phyloP scores from a whole-genome alignment of 2,113 vertebrate species.

The Balaenoptera acutorostrata region DNA sequence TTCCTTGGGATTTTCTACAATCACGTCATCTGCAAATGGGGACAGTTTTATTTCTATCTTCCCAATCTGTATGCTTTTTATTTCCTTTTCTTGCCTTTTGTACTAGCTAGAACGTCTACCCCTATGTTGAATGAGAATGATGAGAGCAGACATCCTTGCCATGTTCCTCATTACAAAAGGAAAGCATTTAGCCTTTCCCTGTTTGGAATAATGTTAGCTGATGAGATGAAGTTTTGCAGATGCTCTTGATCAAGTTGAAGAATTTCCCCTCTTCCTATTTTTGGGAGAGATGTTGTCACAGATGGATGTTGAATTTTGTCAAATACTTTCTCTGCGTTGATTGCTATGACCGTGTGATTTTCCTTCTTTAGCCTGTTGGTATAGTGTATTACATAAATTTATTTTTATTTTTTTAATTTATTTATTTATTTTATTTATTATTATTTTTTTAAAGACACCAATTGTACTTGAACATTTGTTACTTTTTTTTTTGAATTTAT shows the following conservation, averaged over 20 bases:
- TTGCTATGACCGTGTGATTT: not conserved
- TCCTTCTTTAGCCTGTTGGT: not conserved
- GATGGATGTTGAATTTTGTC: not conserved
- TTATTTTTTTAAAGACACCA: too few species aligned
- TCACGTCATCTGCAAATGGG: not conserved
- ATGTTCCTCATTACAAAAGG: not conserved
- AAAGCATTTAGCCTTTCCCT: not conserved
- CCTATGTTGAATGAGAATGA: not conserved
- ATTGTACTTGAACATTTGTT: too few species aligned
- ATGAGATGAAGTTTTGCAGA: not conserved
- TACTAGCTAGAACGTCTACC: fast-evolving
- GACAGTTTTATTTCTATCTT: not conserved
- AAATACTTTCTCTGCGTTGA: not conserved
- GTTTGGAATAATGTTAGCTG: not conserved
- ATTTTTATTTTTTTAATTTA: not conserved
- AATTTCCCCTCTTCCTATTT: not conserved
- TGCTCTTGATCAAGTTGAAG: not conserved
- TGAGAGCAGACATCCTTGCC: not conserved
- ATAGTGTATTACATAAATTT: not conserved
- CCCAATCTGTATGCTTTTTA: not conserved
- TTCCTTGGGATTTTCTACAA: not conserved
- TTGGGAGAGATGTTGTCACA: not conserved
- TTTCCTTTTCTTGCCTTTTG: not conserved
- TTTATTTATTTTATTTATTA: too few species aligned
- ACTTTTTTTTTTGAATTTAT: too few species aligned